Conservation (phyloP, 2,113 vertebrate genomes). For the Mustelus asterias region DNA sequence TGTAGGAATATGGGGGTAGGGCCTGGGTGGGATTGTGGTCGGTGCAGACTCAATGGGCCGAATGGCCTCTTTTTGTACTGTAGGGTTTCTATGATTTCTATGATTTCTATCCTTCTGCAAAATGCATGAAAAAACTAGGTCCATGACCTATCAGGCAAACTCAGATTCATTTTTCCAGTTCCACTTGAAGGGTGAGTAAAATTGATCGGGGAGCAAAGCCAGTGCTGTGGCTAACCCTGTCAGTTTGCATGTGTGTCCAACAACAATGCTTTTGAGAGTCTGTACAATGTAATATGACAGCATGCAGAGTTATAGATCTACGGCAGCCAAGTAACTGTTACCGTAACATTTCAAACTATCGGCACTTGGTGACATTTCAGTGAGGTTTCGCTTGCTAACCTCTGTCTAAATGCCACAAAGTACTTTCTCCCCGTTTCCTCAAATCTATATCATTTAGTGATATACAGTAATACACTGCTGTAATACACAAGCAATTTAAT, state of each 20-base stretch:
- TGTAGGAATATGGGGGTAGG: too few species aligned
- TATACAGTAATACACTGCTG: neutral
- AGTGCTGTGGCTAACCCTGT: neutral
- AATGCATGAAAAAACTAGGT: neutral
- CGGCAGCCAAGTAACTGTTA: neutral
- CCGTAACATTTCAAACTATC: neutral
- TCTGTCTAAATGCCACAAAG: neutral
- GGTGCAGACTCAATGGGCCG: too few species aligned
- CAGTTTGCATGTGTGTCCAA: neutral
- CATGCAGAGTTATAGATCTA: neutral
- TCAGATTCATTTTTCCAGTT: neutral
- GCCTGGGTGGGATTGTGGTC: too few species aligned
- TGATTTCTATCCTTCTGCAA: neutral
- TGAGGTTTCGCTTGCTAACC: neutral
- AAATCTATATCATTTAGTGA: neutral
- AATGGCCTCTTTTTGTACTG: too few species aligned
- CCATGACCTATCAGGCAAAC: neutral
- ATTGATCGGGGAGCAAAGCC: neutral
- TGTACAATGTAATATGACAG: neutral
- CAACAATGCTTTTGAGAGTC: neutral
- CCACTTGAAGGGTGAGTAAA: neutral
- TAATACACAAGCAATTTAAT: neutral
- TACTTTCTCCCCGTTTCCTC: neutral
- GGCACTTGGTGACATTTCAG: neutral
- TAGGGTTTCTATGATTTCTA: too few species aligned